These are phyloP conservation scores for Drosophila nigrodunni DNA, from an alignment of 1,140 invertebrate species.

Conservation along the genomic window DNA sequence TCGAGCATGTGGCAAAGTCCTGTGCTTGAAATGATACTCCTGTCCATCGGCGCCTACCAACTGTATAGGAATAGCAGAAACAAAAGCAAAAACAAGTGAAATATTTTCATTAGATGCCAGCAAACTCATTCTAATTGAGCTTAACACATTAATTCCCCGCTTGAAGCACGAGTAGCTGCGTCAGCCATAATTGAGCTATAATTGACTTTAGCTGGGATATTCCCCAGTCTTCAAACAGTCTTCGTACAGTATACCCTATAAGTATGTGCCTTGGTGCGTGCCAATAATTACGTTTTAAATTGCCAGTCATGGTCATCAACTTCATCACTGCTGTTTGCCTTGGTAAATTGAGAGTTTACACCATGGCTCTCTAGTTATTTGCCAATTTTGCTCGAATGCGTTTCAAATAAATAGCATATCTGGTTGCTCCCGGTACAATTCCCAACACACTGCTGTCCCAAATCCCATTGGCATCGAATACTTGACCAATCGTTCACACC, in stretches of 20 bases:
- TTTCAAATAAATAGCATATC: slow-evolving; percentile 67
- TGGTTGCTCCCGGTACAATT: slow-evolving; percentile 42
- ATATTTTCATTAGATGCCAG: slow-evolving; percentile 56
- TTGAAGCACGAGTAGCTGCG: slow-evolving; percentile 46
- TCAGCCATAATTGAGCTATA: slow-evolving; percentile 71
- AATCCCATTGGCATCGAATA: background rate
- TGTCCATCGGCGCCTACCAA: slow-evolving; percentile 92
- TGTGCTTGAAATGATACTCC: slow-evolving; percentile 97
- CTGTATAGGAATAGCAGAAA: slow-evolving; percentile 59
- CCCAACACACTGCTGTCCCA: background rate
- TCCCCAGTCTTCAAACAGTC: background rate
- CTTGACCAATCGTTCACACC: background rate
- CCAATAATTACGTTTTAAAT: slow-evolving; percentile 73
- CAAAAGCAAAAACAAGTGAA: slow-evolving; percentile 7
- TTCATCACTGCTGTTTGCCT: slow-evolving; percentile 42
- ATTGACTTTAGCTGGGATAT: slow-evolving; percentile 59
- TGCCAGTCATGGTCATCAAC: slow-evolving; percentile 72
- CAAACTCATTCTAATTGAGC: slow-evolving; percentile 66
- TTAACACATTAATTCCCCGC: slow-evolving; percentile 66
- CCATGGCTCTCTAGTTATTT: slow-evolving; percentile 59
- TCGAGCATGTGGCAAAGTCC: slow-evolving; percentile 93
- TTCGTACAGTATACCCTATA: background rate
- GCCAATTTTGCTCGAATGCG: slow-evolving; percentile 54
- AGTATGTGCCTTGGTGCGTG: slow-evolving; percentile 14
- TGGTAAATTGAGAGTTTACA: slow-evolving; percentile 68